Percentiles rank a stretch among this genome's conserved stretches.
These are phyloP conservation scores for Tineola bisselliella DNA, from an alignment of 2,888 invertebrate species.

Conservation along the genomic window DNA sequence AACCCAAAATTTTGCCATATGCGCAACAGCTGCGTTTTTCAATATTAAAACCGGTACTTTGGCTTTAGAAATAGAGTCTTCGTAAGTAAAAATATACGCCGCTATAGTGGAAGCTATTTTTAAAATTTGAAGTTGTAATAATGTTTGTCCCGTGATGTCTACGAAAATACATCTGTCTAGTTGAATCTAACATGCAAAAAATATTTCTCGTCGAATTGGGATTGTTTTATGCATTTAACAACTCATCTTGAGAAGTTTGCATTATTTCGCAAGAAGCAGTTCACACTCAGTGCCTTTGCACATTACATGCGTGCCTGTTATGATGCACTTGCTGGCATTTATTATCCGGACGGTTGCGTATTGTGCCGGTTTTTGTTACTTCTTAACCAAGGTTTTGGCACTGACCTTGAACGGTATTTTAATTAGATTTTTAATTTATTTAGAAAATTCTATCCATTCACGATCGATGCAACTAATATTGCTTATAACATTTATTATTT, in stretches of 20 bases:
- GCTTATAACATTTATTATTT: background rate
- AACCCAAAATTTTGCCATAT: no score
- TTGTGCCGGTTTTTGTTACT: background rate
- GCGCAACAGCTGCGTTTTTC: no score
- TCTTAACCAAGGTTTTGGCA: background rate
- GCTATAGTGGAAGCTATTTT: no score
- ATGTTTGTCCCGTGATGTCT: no score
- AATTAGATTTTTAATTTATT: background rate
- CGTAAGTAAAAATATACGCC: no score
- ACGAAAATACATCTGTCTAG: no score
- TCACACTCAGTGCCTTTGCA: background rate
- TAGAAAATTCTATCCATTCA: no score
- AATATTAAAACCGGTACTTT: no score
- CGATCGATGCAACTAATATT: no score
- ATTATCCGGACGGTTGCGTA: background rate
- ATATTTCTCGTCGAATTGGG: background rate
- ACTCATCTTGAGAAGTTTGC: background rate
- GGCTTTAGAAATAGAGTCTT: no score
- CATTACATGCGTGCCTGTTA: background rate
- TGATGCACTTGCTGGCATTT: background rate
- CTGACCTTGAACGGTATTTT: background rate
- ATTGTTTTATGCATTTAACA: background rate
- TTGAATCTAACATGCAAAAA: no score
- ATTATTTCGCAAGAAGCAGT: background rate
- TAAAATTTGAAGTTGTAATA: no score